phyloP scores from a whole-genome alignment of 2,797 vertebrate genomes.

The Luscinia luscinia region DNA sequence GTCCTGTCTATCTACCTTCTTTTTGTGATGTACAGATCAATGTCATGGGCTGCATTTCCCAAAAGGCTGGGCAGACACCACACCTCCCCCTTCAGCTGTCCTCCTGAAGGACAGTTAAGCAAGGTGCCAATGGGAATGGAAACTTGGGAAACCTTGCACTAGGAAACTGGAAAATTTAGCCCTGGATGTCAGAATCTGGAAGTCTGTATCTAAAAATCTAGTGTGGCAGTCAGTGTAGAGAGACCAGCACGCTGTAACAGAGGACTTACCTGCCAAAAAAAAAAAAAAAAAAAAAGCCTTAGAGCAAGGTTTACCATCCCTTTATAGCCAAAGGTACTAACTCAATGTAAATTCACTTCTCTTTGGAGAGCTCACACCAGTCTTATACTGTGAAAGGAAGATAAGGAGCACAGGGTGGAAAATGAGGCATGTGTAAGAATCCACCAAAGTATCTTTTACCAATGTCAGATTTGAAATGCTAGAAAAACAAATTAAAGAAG shows the following conservation, averaged over 20 bases:
- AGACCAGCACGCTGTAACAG: background rate
- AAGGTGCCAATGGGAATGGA: background rate
- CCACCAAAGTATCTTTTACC: background rate
- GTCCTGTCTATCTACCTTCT: background rate
- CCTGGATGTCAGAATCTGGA: background rate
- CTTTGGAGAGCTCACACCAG: background rate
- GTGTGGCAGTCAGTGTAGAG: background rate
- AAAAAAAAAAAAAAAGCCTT: background rate
- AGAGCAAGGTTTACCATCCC: background rate
- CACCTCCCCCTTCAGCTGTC: background rate
- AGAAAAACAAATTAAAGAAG: background rate
- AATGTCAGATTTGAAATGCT: background rate
- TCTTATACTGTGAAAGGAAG: background rate
- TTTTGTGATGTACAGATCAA: background rate
- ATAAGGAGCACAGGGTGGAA: background rate
- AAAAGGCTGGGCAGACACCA: background rate
- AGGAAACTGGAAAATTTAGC: background rate
- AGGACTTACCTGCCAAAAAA: background rate
- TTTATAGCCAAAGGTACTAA: background rate
- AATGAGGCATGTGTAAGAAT: background rate
- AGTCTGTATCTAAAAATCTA: background rate
- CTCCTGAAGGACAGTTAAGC: background rate
- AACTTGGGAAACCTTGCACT: background rate
- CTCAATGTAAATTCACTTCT: background rate
- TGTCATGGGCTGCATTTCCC: background rate